Conservation (phyloP, 2,113 vertebrate genomes). For the Lepus americanus region DNA sequence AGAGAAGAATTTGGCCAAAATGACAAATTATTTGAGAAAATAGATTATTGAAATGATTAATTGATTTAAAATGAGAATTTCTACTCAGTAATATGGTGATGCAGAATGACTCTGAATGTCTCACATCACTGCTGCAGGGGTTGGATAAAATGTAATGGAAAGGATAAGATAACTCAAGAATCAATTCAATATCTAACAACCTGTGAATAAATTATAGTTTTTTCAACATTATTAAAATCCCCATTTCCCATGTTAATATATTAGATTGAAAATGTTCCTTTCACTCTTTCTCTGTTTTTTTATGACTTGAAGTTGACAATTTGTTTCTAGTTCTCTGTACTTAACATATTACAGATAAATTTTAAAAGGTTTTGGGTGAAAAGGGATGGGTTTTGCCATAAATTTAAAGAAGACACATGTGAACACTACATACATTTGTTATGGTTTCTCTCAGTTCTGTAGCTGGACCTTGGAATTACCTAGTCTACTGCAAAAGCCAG, state of each 20-base stretch:
- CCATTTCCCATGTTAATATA: not conserved
- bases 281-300: not conserved
- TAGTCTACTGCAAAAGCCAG: not conserved
- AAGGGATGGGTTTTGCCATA: not conserved
- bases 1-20: not conserved
- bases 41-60: not conserved
- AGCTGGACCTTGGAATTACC: not conserved
- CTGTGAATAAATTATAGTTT: not conserved
- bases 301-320: not conserved
- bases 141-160: not conserved
- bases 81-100: not conserved
- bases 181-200: not conserved
- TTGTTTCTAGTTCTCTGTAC: not conserved
- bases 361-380: not conserved
- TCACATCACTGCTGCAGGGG: not conserved
- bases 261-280: not conserved
- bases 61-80: not conserved
- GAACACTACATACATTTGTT: not conserved
- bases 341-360: not conserved
- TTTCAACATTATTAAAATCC: not conserved
- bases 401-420: constrained; percentile 13
- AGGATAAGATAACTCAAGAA: not conserved
- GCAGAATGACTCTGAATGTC: not conserved
- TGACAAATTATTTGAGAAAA: not conserved
- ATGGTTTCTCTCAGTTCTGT: not conserved